phyloP scores from a whole-genome alignment of 2,113 vertebrate species.

The Apodemus sylvaticus region DNA sequence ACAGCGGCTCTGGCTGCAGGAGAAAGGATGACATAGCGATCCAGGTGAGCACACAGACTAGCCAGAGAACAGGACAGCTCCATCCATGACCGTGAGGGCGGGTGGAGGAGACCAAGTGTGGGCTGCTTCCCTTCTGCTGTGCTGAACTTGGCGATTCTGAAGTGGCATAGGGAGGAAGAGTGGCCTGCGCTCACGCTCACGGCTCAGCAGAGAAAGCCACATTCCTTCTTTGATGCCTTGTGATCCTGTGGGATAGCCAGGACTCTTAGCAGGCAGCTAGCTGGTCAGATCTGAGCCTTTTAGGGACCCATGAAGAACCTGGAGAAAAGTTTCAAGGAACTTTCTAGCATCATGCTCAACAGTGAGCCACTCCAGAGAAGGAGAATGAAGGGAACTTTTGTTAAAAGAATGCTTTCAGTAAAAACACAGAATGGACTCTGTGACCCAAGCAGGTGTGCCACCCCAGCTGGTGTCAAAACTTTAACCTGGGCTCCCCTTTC shows the following conservation, averaged over 20 bases:
- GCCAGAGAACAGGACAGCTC: slow-evolving; percentile 75
- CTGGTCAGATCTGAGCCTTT: slow-evolving; percentile 78
- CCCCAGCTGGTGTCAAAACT: slow-evolving; percentile 58
- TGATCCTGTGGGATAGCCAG: slow-evolving; percentile 67
- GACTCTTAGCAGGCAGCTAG: slow-evolving; percentile 79
- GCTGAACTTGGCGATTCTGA: no score
- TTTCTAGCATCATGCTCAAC: slow-evolving; percentile 25
- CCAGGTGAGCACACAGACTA: slow-evolving; percentile 66
- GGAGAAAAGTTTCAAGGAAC: slow-evolving; percentile 23
- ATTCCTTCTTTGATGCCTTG: slow-evolving; percentile 73
- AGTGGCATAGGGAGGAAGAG: no score
- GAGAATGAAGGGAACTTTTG: not conserved
- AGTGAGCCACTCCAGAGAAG: slow-evolving; percentile 52
- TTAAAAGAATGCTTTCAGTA: slow-evolving; percentile 14
- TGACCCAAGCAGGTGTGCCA: slow-evolving; percentile 68
- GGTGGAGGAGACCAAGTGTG: slow-evolving; percentile 67
- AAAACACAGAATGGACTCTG: slow-evolving; percentile 64
- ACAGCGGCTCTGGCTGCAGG: no score
- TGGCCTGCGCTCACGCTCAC: slow-evolving; percentile 3
- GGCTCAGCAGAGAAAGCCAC: slow-evolving; percentile 61
- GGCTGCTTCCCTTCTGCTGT: slow-evolving; percentile 77
- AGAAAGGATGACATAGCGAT: slow-evolving; percentile 77
- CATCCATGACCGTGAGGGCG: slow-evolving; percentile 78
- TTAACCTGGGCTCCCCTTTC: not conserved
- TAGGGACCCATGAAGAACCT: slow-evolving; percentile 67